Conservation (phyloP, 2,113 vertebrate genomes). For the Aythya baeri region DNA sequence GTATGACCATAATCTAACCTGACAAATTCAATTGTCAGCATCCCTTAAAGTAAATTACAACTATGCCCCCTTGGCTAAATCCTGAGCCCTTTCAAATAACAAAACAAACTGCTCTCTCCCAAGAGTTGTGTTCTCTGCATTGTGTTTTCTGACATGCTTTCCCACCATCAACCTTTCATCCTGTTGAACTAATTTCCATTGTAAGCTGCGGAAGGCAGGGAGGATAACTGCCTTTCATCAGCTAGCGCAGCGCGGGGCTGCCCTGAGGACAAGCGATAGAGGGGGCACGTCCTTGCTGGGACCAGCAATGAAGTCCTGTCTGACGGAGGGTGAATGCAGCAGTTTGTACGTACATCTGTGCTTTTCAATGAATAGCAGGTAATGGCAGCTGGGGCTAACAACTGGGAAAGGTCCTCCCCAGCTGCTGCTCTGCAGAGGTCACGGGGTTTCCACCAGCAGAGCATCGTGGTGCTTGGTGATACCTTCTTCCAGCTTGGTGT, state of each 20-base stretch:
- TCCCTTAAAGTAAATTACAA: slow-evolving; percentile 61
- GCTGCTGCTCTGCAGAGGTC: background rate
- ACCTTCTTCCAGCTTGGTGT: background rate
- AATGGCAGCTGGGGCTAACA: rapidly evolving
- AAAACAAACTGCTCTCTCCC: slow-evolving; percentile 55
- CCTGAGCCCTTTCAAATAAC: slow-evolving; percentile 57
- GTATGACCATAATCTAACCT: slow-evolving; percentile 48
- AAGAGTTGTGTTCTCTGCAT: slow-evolving; percentile 60
- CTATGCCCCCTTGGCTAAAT: slow-evolving; percentile 49
- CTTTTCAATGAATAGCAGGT: background rate
- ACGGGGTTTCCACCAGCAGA: background rate
- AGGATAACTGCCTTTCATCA: background rate
- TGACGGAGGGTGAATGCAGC: rapidly evolving
- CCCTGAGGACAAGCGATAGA: background rate
- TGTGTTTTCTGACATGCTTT: slow-evolving; percentile 62
- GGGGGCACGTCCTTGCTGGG: background rate
- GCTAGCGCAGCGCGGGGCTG: background rate
- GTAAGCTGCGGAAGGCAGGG: background rate
- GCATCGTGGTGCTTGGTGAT: rapidly evolving
- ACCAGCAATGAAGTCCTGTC: rapidly evolving
- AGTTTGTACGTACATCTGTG: rapidly evolving
- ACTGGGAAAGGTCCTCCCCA: background rate
- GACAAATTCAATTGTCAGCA: slow-evolving; percentile 71
- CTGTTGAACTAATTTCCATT: slow-evolving; percentile 30
- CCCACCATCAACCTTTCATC: slow-evolving; percentile 51